Evolutionary conservation across 2,113 vertebrate genomes (phyloP), one percentile per base, ranked within the genome.

Genomic region (Numenius arquata): DNA sequence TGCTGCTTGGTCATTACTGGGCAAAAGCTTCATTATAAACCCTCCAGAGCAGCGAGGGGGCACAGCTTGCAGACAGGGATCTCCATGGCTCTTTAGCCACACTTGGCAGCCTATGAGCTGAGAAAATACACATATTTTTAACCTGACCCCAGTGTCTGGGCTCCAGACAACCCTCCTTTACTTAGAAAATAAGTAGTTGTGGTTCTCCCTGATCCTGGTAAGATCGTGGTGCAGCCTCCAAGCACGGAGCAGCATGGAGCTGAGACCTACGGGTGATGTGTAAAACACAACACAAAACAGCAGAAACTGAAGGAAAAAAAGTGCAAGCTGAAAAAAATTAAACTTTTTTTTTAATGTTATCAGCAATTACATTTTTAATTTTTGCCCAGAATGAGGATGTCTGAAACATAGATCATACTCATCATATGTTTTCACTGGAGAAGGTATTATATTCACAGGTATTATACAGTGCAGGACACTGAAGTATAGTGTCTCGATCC

Each of bases 261-360:
- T 0, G 0, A 41, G 59, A 45, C 29, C 53, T 48, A 38, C 1
- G 0, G 47, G 15, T 4, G 6, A 47, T 21, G 16, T 36, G 34
- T 5, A 27, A 85, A 56, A 50, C 27, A 9, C 36, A 41, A 8
- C 70, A 32, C 17, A 5, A 38, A 30, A 20, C 29, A 43, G 59
- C 15, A 58, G 59, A 43, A 87, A 52, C 8, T 9, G 23, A 80
- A 73, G 41, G 2, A 50, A 61, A 36, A 53, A 67, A 80, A 53
- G 13, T 15, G 5, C 15, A 52, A 55, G 41, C 41, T 34, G 15
- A 38, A 66, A 70, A n/a, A 25, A 63, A 63, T 20, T 19, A 19
- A 36, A 12, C 22, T 8, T 9, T 20, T 40, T 11, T 23, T n/a
- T 30, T 15, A n/a, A 50, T 36, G 15, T 25, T 66, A 38, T 48